These are phyloP conservation scores for Chaetodon auriga DNA, from an alignment of 2,113 vertebrate genomes.

Conservation along the genomic window DNA sequence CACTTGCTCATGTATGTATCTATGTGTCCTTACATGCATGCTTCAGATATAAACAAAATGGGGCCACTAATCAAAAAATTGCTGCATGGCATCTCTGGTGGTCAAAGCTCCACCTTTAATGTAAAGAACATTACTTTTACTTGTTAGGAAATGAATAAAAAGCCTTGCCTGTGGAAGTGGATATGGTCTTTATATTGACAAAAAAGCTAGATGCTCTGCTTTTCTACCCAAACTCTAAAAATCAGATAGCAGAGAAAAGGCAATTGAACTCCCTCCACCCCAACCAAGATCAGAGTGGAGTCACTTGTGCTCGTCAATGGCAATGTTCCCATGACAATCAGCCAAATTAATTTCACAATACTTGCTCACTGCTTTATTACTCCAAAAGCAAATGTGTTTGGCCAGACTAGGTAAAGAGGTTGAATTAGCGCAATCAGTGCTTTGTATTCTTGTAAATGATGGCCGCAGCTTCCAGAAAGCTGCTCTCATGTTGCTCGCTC, in stretches of 20 bases:
- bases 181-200: not conserved
- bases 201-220: not conserved
- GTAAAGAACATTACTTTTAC: not conserved
- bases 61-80: not conserved
- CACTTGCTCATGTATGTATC: too few species aligned
- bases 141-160: not conserved
- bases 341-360: slow-evolving; percentile 20
- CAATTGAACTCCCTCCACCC: not conserved
- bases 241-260: not conserved
- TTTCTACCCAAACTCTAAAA: not conserved
- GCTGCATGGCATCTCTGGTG: not conserved
- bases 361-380: not conserved
- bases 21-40: too few species aligned
- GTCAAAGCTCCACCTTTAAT: not conserved
- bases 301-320: slow-evolving; percentile 1
- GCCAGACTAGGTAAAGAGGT: slow-evolving; percentile 41
- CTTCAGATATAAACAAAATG: not conserved
- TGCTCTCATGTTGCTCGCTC: not conserved
- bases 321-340: slow-evolving; percentile 26
- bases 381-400: slow-evolving; percentile 8
- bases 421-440: slow-evolving; percentile 17
- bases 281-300: slow-evolving; percentile 1
- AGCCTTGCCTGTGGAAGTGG: not conserved
- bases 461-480: slow-evolving; percentile 6
- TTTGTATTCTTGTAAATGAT: slow-evolving; percentile 34